Evolutionary conservation across 1,140 invertebrate species (phyloP), one percentile per base, ranked within the genome.

Genomic region (Protaetia brevitarsis): DNA sequence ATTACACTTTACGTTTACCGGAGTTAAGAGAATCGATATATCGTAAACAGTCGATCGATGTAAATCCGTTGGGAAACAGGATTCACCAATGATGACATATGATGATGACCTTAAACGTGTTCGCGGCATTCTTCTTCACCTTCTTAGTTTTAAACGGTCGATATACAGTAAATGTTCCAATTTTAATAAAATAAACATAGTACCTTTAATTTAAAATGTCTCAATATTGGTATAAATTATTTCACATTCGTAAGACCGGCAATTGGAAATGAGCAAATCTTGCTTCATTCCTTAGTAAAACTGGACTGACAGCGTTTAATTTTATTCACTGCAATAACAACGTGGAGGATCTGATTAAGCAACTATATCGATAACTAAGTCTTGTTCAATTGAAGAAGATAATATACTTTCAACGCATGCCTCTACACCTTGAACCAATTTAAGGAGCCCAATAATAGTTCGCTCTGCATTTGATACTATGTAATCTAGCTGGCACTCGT

Each of bases 21-120:
- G 26, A 45, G 41, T 26, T 51, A 51, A 51, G 41, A 51, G 41
- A 51, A 51, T 23, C 41, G 41, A 51, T 51, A n/a, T n/a, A 51
- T 51, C 41, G 41, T 51, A 51, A 51, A 51, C 31, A n/a, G 31
- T 34, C 13, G 13, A 11, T 1, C 1, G 13, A 8, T 16, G 4
- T 3, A 51, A 51, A 51, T 45, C 37, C 3, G 16, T 51, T 51
- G 41, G 19, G 41, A 51, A 51, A 51, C 41, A 51, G 41, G 41
- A 51, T 51, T 51, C 16, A 51, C 41, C 21, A 51, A 51, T 51
- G 19, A 51, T 51, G 41, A 51, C 41, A 51, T 19, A 51, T 7
- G 16, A n/a, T n/a, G n/a, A 51, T 19, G 41, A 51, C 41, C 41
- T 51, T 51, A 51, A 51, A 51, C 19, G 26, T 51, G 3, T 51